phyloP scores from a whole-genome alignment of 2,888 invertebrate genomes.

The Athrips mouffetella region DNA sequence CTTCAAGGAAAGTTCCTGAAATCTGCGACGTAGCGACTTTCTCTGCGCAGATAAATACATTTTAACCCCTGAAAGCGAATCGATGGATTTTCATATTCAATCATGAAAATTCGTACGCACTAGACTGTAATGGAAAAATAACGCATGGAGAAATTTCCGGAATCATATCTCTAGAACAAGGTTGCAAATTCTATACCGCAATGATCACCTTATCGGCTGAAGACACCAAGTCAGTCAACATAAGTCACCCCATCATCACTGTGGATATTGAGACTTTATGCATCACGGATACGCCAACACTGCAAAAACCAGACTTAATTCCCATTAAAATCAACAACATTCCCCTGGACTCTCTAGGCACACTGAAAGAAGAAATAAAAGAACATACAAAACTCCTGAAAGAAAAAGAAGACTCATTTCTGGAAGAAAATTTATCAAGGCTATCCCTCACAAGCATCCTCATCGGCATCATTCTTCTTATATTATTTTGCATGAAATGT shows the following conservation, averaged over 20 bases:
- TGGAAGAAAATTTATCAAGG: neutral
- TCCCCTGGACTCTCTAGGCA: neutral
- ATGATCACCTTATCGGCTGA: neutral
- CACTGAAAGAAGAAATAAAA: neutral
- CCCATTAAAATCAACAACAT: neutral
- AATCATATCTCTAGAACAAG: neutral
- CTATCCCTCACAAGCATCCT: neutral
- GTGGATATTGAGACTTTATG: neutral
- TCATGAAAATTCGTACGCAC: neutral
- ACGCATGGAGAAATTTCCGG: neutral
- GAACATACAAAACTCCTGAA: too few relatives aligned
- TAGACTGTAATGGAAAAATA: neutral
- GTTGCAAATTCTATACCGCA: neutral
- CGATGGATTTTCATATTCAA: conserved; percentile 1
- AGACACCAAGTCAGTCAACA: neutral
- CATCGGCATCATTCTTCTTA: neutral
- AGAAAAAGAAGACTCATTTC: too few relatives aligned
- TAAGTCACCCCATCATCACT: neutral
- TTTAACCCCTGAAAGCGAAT: neutral
- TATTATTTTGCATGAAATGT: neutral
- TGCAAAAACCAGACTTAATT: neutral
- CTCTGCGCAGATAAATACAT: neutral
- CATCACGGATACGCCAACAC: neutral
- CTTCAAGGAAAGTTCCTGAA: neutral
- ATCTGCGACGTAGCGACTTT: neutral